Evolutionary conservation across 2,797 vertebrate species (phyloP), one percentile per base, ranked within the genome.

Genomic region (Glossophaga mutica): DNA sequence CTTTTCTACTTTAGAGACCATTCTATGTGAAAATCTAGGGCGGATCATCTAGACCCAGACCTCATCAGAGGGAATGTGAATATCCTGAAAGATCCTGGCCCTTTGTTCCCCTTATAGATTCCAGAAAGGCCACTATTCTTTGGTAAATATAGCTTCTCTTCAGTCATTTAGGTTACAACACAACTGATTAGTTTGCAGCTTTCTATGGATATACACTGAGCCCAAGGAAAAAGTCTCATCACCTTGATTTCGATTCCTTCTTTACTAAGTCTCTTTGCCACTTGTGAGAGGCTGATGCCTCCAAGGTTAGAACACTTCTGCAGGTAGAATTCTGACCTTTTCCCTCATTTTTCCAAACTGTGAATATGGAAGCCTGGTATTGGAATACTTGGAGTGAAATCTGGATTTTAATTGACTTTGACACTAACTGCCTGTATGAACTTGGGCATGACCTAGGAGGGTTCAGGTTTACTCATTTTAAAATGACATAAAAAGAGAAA

Each of bases 401-500:
- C 24, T 68, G 37, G 52, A 65, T 91, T 94, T 91, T 93, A 77
- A 65, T 93, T 85, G 55, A 57, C 11, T 73, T 92, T 59, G 57
- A 93, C 15, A 79, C 26, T 77, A 86, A 42, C 10, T 93, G 50
- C 26, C 50, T 73, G 7, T 57, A 29, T 91, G 59, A 90, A 93
- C 32, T 34, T 57, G 76, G 79, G 9, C 21, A 59, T 87, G 46
- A 92, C 22, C 7, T 26, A 32, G 18, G 10, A 29, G 19, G 11
- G 8, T 26, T 50, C 48, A 44, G 37, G 39, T 71, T 76, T 26
- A 62, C 39, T 81, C 44, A 73, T 62, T 62, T 83, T 42, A 85
- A 90, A 92, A 85, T 44, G 18, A 59, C 19, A 42, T 37, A 85
- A 39, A 76, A 48, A 62, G 18, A 84, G 26, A 84, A 83, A 87